These are phyloP conservation scores for Dryobota labecula DNA, from an alignment of 2,888 invertebrate species.

Conservation along the genomic window DNA sequence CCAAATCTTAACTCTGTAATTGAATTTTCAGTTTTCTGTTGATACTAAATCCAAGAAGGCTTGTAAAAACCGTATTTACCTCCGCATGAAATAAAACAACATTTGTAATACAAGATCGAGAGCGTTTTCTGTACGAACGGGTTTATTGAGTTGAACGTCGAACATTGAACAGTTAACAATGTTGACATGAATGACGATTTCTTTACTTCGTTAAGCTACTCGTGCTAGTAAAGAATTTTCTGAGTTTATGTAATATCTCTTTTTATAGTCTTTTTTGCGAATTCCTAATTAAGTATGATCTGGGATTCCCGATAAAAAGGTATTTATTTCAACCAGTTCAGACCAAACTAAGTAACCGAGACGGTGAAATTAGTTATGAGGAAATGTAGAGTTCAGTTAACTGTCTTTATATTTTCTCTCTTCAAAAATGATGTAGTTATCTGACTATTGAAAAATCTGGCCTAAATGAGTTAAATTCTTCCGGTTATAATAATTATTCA, in stretches of 20 bases:
- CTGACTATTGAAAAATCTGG: not conserved
- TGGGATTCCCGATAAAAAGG: not conserved
- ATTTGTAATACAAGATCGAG: conserved; percentile 44
- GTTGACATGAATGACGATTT: conserved; percentile 29
- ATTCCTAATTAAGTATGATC: not conserved
- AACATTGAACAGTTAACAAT: conserved; percentile 21
- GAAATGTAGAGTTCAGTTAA: not conserved
- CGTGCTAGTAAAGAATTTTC: not conserved
- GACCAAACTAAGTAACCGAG: not conserved
- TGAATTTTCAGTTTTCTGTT: not conserved
- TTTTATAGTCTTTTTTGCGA: not conserved
- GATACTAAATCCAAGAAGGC: not conserved
- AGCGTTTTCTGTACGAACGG: conserved; percentile 43
- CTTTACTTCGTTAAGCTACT: conserved; percentile 11
- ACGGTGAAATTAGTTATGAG: not conserved
- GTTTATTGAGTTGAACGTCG: conserved; percentile 39
- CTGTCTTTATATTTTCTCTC: not conserved
- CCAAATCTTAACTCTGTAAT: no score
- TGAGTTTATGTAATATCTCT: not conserved
- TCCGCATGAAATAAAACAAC: conserved; percentile 32
- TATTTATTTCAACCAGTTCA: not conserved
- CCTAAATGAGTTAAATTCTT: not conserved
- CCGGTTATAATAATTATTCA: not conserved
- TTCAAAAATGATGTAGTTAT: not conserved
- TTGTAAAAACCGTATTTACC: conserved; percentile 19